These are phyloP conservation scores for Drosophila vallismaia DNA, from an alignment of 2,888 invertebrate genomes.

Conservation along the genomic window DNA sequence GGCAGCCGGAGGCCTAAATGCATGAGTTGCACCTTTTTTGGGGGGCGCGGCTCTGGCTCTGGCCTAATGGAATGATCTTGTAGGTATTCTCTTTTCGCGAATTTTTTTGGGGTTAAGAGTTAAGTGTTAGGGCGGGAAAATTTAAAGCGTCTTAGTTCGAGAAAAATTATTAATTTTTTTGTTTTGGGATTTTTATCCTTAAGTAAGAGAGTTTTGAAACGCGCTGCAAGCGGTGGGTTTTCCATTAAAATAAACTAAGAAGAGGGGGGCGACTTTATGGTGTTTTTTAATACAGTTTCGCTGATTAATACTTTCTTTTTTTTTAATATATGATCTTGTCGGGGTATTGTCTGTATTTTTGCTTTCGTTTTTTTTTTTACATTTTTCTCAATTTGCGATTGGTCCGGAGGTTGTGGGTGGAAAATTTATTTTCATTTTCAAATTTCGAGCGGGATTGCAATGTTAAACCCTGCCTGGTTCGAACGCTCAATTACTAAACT, in stretches of 20 bases:
- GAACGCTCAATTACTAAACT: conserved; percentile 22
- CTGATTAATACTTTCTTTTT: conserved; percentile 49
- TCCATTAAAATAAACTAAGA: conserved; percentile 47
- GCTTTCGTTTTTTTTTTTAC: neutral
- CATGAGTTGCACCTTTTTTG: conserved; percentile 58
- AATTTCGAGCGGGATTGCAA: conserved; percentile 3
- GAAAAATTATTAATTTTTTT: conserved; percentile 6
- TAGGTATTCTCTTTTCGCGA: conserved; percentile 57
- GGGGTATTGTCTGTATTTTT: conserved; percentile 33
- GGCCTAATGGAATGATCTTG: conserved; percentile 79
- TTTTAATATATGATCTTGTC: conserved; percentile 11
- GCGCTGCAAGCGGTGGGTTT: conserved; percentile 77
- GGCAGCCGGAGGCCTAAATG: conserved; percentile 73
- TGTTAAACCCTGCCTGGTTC: conserved; percentile 23
- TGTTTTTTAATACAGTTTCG: conserved; percentile 54
- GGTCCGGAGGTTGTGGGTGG: conserved; percentile 36
- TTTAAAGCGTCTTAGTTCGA: conserved; percentile 30
- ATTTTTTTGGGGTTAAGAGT: conserved; percentile 33
- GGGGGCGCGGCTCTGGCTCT: conserved; percentile 63
- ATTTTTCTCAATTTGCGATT: conserved; percentile 1
- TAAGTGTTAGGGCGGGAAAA: conserved; percentile 6
- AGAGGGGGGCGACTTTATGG: conserved; percentile 20
- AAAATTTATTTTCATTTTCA: conserved; percentile 2
- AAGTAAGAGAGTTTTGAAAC: conserved; percentile 63
- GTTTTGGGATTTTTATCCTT: conserved; percentile 17